Evolutionary conservation across 2,113 vertebrate species (phyloP).

Genomic region (Calypte anna): DNA sequence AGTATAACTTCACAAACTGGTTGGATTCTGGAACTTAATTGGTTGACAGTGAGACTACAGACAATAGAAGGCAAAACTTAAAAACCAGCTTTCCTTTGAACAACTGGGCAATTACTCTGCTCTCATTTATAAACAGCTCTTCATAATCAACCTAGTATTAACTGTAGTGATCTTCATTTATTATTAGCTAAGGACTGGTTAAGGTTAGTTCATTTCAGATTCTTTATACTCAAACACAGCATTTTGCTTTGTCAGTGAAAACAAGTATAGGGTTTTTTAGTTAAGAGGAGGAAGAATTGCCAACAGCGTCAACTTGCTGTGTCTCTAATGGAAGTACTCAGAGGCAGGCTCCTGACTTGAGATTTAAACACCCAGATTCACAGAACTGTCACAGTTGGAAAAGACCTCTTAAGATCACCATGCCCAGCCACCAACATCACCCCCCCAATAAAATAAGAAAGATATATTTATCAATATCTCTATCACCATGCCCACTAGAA

Average conservation of each 20-base stretch:
- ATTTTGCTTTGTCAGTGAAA: not conserved
- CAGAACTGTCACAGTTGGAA: no score
- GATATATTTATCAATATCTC: no score
- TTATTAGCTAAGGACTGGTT: not conserved
- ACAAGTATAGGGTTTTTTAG: not conserved
- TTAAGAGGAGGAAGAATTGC: not conserved
- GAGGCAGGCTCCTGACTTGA: not conserved
- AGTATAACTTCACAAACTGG: not conserved
- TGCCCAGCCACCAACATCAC: no score
- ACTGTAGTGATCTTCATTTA: not conserved
- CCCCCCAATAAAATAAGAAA: no score
- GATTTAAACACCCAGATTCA: not conserved
- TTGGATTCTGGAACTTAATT: not conserved
- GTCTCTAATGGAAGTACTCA: not conserved
- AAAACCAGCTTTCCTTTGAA: not conserved
- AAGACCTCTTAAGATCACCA: no score
- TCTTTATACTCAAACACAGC: not conserved
- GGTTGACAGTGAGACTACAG: not conserved
- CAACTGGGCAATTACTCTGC: not conserved
- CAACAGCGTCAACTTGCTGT: rapidly evolving
- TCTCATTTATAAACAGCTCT: not conserved
- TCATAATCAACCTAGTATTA: not conserved
- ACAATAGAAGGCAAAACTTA: not conserved
- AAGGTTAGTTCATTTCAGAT: not conserved
- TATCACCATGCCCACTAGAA: no score